Evolutionary conservation across 2,888 invertebrate genomes (phyloP), one percentile per base, ranked within the genome.

Genomic region (Eupithecia dodoneata): DNA sequence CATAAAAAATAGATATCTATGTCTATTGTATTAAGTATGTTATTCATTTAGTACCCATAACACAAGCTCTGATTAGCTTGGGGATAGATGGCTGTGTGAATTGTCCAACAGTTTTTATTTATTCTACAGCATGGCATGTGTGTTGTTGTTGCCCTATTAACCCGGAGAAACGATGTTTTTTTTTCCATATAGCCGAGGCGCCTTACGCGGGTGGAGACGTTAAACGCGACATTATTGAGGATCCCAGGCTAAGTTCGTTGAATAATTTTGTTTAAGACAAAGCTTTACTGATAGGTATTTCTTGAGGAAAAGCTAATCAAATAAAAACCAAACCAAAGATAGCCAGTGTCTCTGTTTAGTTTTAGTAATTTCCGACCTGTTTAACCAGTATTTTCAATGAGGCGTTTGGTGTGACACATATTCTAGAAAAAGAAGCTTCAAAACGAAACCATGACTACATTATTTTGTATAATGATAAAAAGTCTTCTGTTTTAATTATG

Each of bases 361-460:
- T 63, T 59, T 63, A 63, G 30, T 12, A 10, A 63, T 30, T 63
- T 63, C 63, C 63, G 63, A 63, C 63, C 30, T 30, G 63, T 63
- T 12, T 30, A 63, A 63, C 63, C 63, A 63, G 63, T 63, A 63
- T 30, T 63, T 63, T 30, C 10, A 30, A 63, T 63, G 63, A 63
- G 63, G 59, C 18, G 9, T 59, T 59, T 18, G 10, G 59, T 59
- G 59, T 59, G 59, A 59, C 59, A 18, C 59, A 59, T 59, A 18
- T 59, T 59, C 59, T 59, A 18, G 59, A 59, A 59, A 59, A 59
- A 59, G 59, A 59, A 59, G 59, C 59, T 59, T n/a, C n/a, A 55
- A 55, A 55, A 55, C 4, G n/a, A n/a, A 55, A 55, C 55, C 55
- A 55, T n/a, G 55, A n/a, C 55, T n/a, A 55, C 55, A 55, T 55